Conservation (phyloP, 2,888 invertebrate species). For the Limnephilus marmoratus region DNA sequence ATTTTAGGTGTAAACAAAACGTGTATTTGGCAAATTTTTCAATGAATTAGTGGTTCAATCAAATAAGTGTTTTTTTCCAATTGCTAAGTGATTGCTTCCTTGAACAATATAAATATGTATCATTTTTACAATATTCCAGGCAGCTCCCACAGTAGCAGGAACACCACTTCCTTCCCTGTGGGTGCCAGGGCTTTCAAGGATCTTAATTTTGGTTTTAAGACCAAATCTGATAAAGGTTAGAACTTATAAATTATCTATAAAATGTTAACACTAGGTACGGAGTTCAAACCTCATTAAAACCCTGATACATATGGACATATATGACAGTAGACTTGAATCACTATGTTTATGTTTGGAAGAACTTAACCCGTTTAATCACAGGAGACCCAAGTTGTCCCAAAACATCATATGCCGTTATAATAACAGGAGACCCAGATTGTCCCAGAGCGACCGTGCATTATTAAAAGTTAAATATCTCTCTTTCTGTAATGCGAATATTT, state of each 20-base stretch:
- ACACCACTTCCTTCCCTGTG: not conserved
- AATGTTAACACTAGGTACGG: not conserved
- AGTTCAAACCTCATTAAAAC: not conserved
- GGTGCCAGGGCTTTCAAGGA: conserved; percentile 4
- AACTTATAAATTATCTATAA: not conserved
- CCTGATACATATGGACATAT: not conserved
- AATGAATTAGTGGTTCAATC: not conserved
- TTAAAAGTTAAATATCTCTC: no score
- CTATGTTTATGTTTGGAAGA: not conserved
- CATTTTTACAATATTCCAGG: not conserved
- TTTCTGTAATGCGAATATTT: no score
- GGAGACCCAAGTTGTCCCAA: no score
- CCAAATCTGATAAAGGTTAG: not conserved
- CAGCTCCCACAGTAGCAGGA: not conserved
- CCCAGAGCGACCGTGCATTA: no score
- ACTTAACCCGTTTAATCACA: no score
- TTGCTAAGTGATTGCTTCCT: not conserved
- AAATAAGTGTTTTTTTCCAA: not conserved
- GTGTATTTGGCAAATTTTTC: not conserved
- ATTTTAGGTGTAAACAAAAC: not conserved
- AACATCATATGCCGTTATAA: no score
- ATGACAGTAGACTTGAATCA: not conserved
- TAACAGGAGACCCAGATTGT: no score
- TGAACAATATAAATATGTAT: not conserved
- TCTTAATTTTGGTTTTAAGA: conserved; percentile 20